Conservation (phyloP, 2,113 vertebrate genomes). For the Zapornia atra region DNA sequence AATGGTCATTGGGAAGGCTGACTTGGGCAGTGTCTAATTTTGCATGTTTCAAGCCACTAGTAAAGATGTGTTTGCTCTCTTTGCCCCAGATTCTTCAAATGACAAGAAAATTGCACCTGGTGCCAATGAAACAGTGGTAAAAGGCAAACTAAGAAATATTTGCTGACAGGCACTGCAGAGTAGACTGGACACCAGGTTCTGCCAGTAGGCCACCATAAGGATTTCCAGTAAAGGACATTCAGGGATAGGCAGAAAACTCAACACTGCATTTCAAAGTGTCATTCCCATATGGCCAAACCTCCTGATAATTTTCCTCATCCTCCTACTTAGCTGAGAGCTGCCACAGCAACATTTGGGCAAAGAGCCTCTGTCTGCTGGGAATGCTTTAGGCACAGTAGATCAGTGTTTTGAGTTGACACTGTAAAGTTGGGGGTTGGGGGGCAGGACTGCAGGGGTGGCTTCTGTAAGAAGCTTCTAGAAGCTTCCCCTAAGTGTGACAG, state of each 20-base stretch:
- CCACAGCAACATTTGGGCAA: neutral
- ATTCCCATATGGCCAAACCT: neutral
- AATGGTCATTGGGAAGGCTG: neutral
- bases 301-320: neutral
- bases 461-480: too few relatives aligned
- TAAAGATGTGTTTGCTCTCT: neutral
- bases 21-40: neutral
- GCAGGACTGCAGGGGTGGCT: too few relatives aligned
- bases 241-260: neutral
- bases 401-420: neutral
- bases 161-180: neutral
- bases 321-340: neutral
- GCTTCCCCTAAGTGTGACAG: too few relatives aligned
- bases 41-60: neutral
- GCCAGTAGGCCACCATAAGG: neutral
- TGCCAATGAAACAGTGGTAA: neutral
- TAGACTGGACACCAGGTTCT: neutral
- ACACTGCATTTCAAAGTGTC: neutral
- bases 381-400: neutral
- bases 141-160: neutral
- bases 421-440: too few relatives aligned
- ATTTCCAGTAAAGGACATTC: neutral
- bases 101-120: neutral
- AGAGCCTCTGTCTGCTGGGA: neutral
- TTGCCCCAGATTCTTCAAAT: neutral